Base-by-base conservation (phyloP, 2,888 invertebrate species). In the Thymelicus lineola region DNA sequence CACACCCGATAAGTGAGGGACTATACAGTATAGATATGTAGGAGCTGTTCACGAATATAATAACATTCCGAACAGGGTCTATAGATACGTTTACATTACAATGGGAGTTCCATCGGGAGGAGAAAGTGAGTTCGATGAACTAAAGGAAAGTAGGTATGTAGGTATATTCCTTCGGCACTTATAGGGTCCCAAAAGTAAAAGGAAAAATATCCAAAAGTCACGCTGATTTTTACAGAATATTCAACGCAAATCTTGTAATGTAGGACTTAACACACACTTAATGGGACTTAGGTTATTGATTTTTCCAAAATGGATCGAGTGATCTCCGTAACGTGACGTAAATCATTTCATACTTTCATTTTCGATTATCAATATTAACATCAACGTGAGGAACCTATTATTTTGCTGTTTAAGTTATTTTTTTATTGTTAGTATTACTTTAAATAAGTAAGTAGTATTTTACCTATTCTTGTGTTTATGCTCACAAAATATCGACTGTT, bases 101-200 rank as follows among this genome's bases (percentile, higher is more conserved):
- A 88, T 88, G 85, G 80, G 76, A 76, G 75, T 80, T 76, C 77
- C 79, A 79, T 81, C 74, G 75, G 79, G 78, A 78, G 90, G 92
- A 88, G 93, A 93, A 93, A 93, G 93, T 92, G 83, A 89, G 93
- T 93, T 93, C 93, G 89, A 91, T 90, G 93, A 93, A 92, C 93
- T 77, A 92, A 90, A 90, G 82, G 90, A 92, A 91, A 92, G 91
- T 89, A 86, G 85, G 85, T 82, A 75, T 75, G 67, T 28, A 28
- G 28, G 28, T 72, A 67, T 69, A 61, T 53, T 58, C 63, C 69
- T 71, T 72, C 66, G 73, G 72, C 72, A 46, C 48, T 64, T 50
- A 28, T 0, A 65, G 48, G 65, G 58, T 61, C 38, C 17, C 53
- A 61, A 62, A 63, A 69, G 63, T 58, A 69, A 63, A 69, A 63